Evolutionary conservation across 1,140 invertebrate species (phyloP), one percentile per base, ranked within the genome.

Genomic region (Caenorhabditis inopinata): DNA sequence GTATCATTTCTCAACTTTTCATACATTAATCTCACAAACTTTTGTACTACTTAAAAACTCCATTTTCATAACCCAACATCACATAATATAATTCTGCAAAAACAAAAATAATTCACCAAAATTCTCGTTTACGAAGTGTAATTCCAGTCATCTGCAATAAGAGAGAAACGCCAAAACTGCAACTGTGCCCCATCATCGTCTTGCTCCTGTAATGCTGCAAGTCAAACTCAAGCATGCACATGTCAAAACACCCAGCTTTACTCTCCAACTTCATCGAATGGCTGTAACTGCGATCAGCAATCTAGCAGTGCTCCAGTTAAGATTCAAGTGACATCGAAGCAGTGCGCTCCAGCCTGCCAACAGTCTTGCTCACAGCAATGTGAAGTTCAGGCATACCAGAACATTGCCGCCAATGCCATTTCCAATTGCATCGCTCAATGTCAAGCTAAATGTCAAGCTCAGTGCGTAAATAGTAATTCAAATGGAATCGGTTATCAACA

Each of bases 291-390:
- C 23, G 32, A 68, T 42, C 58, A 68, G 38, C 12, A 68, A 5
- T 51, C 48, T 51, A 9, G 25, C 18, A 58, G 27, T 32, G 18
- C 27, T 32, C 58, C 58, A 21, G n/a, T 68, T 1, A 68, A 16
- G 9, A 68, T 68, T 21, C 29, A 68, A 38, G 58, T 68, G 0
- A 21, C 32, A 16, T 21, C 58, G 6, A 68, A 68, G 38, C 58
- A 38, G n/a, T 68, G 58, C 21, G 32, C 58, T 7, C 58, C 58
- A 1, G 58, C 58, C 9, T 68, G 58, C 12, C 32, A 38, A 21
- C 58, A 68, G 4, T 68, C 58, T 0, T 68, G 58, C n/a, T 68
- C 58, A 7, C 58, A 68, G n/a, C 58, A 68, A 68, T 68, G 58
- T 21, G n/a, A 68, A 58, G 21, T 51, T 25, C 49, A 51, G 27